These are phyloP conservation scores for Esox niger DNA, from an alignment of 2,113 vertebrate genomes.

Conservation along the genomic window DNA sequence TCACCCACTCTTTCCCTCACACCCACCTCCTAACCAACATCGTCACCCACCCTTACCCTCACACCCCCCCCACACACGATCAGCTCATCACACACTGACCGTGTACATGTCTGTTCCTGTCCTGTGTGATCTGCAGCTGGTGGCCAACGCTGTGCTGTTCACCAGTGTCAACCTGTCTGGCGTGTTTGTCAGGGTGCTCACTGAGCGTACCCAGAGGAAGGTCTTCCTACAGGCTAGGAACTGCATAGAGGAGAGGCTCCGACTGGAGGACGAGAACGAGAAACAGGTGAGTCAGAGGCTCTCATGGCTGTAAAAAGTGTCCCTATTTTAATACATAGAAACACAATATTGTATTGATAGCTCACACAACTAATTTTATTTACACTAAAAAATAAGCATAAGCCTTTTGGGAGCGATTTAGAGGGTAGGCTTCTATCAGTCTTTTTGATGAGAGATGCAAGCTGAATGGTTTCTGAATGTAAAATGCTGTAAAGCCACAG, in stretches of 20 bases:
- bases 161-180: conserved; percentile 93
- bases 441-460: too few relatives aligned
- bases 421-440: too few relatives aligned
- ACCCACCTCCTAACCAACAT: neutral
- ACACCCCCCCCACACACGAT: neutral
- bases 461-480: too few relatives aligned
- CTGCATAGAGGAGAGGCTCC: conserved; percentile 93
- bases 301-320: too few relatives aligned
- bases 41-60: too few relatives aligned
- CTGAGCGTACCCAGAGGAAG: conserved; percentile 92
- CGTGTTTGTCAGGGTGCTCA: conserved; percentile 90
- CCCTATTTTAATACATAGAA: conserved; percentile 1
- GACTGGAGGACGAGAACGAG: conserved; percentile 96
- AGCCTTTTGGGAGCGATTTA: too few relatives aligned
- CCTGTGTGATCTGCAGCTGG: conserved; percentile 75
- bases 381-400: too few relatives aligned
- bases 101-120: conserved; percentile 45
- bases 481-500: too few relatives aligned
- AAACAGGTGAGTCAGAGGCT: conserved; percentile 87
- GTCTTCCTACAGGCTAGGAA: conserved; percentile 92
- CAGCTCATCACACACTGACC: neutral
- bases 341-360: too few relatives aligned
- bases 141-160: conserved; percentile 93
- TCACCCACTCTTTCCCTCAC: too few relatives aligned
- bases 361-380: too few relatives aligned